A percentile compares a stretch with the other conserved stretches of the same genome.
phyloP scores from a whole-genome alignment of 2,888 invertebrate species.

The Acronicta aceris region DNA sequence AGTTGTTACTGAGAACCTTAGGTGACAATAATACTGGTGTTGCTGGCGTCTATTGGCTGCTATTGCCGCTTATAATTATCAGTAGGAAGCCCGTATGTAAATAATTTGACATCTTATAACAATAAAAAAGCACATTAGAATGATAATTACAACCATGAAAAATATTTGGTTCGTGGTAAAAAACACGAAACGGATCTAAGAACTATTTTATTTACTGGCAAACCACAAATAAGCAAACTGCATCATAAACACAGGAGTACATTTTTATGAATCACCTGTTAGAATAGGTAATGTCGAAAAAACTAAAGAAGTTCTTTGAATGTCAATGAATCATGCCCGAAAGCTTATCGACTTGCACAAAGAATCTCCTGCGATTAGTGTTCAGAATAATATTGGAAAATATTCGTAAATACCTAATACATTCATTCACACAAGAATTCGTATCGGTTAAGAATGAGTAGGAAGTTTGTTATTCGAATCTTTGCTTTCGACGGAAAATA shows the following conservation, averaged over 20 bases:
- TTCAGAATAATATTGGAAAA: conserved; percentile 8
- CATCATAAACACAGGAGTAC: conserved; percentile 14
- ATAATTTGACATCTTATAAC: no score
- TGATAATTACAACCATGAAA: background rate
- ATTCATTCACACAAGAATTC: conserved; percentile 1
- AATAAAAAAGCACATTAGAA: no score
- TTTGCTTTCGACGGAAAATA: conserved; percentile 4
- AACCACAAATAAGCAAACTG: conserved; percentile 12
- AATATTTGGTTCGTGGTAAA: background rate
- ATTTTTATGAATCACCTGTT: conserved; percentile 28
- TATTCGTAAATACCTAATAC: conserved; percentile 1
- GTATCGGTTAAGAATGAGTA: background rate
- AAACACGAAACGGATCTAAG: background rate
- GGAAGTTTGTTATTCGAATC: background rate
- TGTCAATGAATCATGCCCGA: conserved; percentile 29
- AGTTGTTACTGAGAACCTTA: no score
- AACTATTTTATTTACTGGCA: conserved; percentile 6
- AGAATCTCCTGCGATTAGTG: conserved; percentile 13
- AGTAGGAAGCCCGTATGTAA: no score
- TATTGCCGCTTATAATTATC: no score
- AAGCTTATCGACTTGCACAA: conserved; percentile 24
- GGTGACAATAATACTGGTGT: no score
- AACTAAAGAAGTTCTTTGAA: conserved; percentile 26
- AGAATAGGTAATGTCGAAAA: conserved; percentile 11
- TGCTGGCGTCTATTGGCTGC: no score